Evolutionary conservation across 92 coral and sea anemone species (phyloP), one percentile per base, ranked within the genome.

Genomic region (Zoanthus gigantus): DNA sequence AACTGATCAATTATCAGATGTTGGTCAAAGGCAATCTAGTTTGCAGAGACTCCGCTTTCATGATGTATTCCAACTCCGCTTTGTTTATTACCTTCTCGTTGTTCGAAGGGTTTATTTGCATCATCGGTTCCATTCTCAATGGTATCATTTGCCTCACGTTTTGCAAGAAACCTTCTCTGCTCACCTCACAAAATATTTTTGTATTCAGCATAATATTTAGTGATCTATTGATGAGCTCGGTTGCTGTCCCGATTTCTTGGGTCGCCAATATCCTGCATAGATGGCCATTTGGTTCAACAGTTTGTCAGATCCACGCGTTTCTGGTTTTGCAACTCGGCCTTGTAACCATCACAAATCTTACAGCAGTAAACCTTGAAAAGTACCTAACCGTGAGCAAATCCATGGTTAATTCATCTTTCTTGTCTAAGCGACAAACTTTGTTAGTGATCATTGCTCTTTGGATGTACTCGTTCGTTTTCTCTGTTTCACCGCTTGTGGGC

Each of bases 281-380:
- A 13, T 92, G 95, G 95, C 88, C 93, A 2, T 88, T 58, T 67
- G 91, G 88, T 12, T 42, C 73, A 56, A 72, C 87, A 44, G 93
- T 90, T 8, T 92, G 95, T 50, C 79, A 90, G 65, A 87, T 87
- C 16, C 93, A 92, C 29, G 95, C 93, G 3, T 92, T 92, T 63
- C 88, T 90, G 71, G 86, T 92, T 14, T 92, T 90, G 37, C 71
- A 87, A 7, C 87, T 92, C 47, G 95, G 93, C 0, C 87, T 90
- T 28, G 93, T 92, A 54, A 84, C 95, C 65, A 87, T 90, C 82
- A 76, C 90, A 5, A 91, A 90, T 84, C 16, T 92, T 77, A 92
- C 91, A 13, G 81, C 71, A 54, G 79, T 85, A 52, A 86, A 93
- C 10, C 82, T 83, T 15, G 93, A 91, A 67, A 92, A 79, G 77